Conservation (phyloP, 2,797 vertebrate species). For the Presbytis comata region DNA sequence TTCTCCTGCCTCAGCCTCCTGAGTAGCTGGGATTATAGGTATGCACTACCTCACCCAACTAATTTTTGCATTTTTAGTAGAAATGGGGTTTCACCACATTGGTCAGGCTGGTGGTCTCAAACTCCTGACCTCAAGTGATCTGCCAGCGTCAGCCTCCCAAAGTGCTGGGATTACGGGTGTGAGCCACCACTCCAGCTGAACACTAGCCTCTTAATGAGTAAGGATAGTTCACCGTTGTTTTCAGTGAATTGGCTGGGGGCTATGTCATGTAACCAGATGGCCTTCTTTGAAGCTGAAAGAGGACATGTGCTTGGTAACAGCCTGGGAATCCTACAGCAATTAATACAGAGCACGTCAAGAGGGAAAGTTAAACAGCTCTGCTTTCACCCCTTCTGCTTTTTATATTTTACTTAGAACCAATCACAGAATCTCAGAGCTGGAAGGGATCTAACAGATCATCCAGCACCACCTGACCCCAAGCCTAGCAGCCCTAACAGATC, state of each 20-base stretch:
- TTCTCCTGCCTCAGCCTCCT: not conserved
- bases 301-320: not conserved
- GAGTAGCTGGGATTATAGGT: not conserved
- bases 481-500: not conserved
- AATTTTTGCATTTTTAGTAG: not conserved
- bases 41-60: not conserved
- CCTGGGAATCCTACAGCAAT: not conserved
- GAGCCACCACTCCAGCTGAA: not conserved
- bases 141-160: not conserved
- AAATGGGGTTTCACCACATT: not conserved
- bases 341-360: not conserved
- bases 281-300: not conserved
- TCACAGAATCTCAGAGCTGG: not conserved
- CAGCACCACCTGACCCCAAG: not conserved
- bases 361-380: not conserved
- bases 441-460: not conserved
- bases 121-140: not conserved
- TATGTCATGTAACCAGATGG: not conserved
- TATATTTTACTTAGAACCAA: not conserved
- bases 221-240: not conserved
- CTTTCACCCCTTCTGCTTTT: not conserved
- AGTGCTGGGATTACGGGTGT: not conserved
- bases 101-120: not conserved
- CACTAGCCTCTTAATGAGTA: not conserved
- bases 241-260: not conserved